Evolutionary conservation across 2,113 vertebrate genomes (phyloP), one percentile per base, ranked within the genome.

Genomic region (Peromyscus californicus): DNA sequence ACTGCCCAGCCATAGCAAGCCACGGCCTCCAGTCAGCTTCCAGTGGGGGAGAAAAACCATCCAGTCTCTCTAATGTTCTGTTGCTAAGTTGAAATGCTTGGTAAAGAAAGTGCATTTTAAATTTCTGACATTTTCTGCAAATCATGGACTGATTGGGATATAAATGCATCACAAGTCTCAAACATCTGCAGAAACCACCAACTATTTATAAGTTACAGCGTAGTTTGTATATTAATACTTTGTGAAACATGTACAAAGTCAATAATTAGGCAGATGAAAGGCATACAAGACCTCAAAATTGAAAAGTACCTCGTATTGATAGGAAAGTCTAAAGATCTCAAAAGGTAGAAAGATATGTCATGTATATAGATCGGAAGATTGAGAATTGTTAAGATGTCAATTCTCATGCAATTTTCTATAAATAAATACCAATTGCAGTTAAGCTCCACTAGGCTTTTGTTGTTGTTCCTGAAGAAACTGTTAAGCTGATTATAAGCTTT

Each of bases 381-480:
- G 26, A 82, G 42, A 80, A 89, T 19, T 31, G 15, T 80, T 88
- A 74, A 75, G 13, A 80, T 57, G 19, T n/a, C 54, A 24, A 91
- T 69, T 83, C 2, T 72, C 15, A n/a, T 61, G n/a, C 69, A 48
- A 65, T 75, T 80, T 85, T 85, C 59, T 88, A 63, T 42, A 93
- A 31, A 70, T 85, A 75, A 31, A 92, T 42, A 4, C 29, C 48
- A 80, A 72, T 39, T n/a, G 9, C 33, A 85, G 19, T n/a, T 31
- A 93, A 89, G 39, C 26, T 29, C 10, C 13, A 45, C 3, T 3
- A 39, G 72, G 12, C 4, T 75, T 75, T 48, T 83, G 65, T 72
- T 82, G 57, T 65, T 91, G 59, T 39, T 72, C 42, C 39, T 79
- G 63, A 95, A 92, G 83, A 95, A 92, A 82, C 10, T 13, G 59